phyloP scores from a whole-genome alignment of 2,888 invertebrate species.

The Apotomis turbidana region DNA sequence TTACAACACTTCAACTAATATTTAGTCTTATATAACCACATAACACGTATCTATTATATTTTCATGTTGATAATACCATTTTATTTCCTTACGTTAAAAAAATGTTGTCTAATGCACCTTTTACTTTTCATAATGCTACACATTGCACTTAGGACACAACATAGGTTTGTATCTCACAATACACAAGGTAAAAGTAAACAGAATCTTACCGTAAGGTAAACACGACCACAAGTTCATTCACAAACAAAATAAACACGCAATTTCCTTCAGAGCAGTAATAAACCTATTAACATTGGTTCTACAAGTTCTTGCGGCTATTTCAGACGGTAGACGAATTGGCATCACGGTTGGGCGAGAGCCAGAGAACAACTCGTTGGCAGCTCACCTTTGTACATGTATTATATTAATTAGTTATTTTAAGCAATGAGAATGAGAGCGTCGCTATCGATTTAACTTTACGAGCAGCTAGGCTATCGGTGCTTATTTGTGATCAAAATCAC shows the following conservation, averaged over 20 bases:
- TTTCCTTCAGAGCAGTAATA: constrained; percentile 16
- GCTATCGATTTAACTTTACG: neutral
- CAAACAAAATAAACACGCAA: constrained; percentile 22
- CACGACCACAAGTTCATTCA: constrained; percentile 22
- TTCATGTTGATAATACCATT: too few species aligned
- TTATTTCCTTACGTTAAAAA: too few species aligned
- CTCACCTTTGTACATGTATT: constrained; percentile 6
- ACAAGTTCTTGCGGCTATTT: constrained; percentile 13
- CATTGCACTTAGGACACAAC: too few species aligned
- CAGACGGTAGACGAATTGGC: constrained; percentile 30
- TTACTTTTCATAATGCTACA: neutral
- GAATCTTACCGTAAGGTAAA: neutral
- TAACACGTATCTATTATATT: too few species aligned
- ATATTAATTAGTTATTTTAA: constrained; percentile 39
- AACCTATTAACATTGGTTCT: constrained; percentile 19
- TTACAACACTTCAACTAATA: too few species aligned
- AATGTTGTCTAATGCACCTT: too few species aligned
- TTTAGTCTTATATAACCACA: too few species aligned
- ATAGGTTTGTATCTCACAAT: too few species aligned
- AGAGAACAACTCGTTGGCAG: constrained; percentile 15
- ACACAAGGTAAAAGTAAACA: neutral
- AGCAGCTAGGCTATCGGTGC: neutral
- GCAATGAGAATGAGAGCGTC: constrained; percentile 24
- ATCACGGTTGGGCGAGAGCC: constrained; percentile 34
- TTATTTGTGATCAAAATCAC: too few species aligned